A percentile compares a stretch with the other conserved stretches of the same genome.
Evolutionary conservation across 2,113 vertebrate genomes (phyloP).

Genomic region (Bos indicus): DNA sequence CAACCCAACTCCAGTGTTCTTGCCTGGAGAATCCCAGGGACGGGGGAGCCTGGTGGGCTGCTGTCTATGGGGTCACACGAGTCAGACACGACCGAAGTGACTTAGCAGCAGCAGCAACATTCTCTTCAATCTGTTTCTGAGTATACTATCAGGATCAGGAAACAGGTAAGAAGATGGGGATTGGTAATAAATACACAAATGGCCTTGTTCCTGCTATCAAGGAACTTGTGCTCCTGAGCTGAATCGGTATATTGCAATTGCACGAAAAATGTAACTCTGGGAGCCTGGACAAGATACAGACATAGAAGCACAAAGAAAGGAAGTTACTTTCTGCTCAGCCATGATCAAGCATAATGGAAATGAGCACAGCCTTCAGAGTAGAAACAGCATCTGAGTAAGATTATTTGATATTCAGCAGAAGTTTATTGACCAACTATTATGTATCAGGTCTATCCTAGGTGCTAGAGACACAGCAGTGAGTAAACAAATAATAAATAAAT

Average conservation of each 20-base stretch:
- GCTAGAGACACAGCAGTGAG: background rate
- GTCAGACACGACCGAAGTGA: too few species aligned
- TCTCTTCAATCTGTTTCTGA: background rate
- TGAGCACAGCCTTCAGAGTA: background rate
- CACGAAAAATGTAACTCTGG: background rate
- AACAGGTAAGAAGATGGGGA: background rate
- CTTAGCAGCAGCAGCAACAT: too few species aligned
- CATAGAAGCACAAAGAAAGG: background rate
- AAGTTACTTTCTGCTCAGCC: background rate
- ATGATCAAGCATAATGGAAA: background rate
- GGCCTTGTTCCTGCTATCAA: background rate
- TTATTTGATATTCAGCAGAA: background rate
- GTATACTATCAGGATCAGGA: background rate
- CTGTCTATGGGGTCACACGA: too few species aligned
- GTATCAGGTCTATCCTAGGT: background rate
- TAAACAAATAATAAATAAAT: background rate
- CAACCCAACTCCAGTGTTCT: too few species aligned
- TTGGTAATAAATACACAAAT: background rate
- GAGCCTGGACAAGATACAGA: background rate
- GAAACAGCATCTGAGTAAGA: background rate
- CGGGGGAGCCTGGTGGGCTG: too few species aligned
- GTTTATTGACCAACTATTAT: background rate
- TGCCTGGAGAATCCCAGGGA: too few species aligned
- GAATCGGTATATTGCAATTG: background rate
- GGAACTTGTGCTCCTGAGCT: background rate